These are phyloP conservation scores for Pterobdella sp. DNA, from an alignment of 2,888 invertebrate genomes.

Conservation along the genomic window DNA sequence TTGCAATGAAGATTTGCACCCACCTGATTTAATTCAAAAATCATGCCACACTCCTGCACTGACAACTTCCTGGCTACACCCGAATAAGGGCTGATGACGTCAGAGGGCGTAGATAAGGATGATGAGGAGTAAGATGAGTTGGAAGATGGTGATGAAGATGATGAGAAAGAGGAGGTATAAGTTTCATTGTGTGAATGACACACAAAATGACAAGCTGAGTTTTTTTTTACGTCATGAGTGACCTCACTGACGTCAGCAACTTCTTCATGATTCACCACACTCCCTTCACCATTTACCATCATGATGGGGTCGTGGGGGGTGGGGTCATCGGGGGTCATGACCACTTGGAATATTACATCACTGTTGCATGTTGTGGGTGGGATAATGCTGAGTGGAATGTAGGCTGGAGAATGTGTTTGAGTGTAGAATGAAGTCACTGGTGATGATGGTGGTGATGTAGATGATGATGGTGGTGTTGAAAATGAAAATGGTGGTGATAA, in stretches of 20 bases:
- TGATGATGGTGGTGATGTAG: not conserved
- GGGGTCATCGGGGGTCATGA: not conserved
- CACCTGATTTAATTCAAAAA: constrained; percentile 31
- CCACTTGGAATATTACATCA: no score
- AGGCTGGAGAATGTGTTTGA: no score
- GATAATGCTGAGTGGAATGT: no score
- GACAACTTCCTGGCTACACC: constrained; percentile 26
- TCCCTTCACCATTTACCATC: not conserved
- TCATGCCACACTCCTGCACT: constrained; percentile 30
- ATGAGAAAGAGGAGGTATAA: not conserved
- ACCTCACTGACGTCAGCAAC: no score
- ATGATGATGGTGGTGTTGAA: constrained; percentile 2
- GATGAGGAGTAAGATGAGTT: not conserved
- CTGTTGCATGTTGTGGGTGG: no score
- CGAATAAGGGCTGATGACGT: no score
- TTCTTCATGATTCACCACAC: no score
- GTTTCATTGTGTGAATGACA: no score
- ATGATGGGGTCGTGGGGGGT: not conserved
- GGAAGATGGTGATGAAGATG: not conserved
- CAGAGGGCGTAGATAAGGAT: not conserved
- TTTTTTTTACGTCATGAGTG: no score
- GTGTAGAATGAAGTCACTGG: no score
- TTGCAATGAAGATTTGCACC: not conserved
- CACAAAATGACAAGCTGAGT: no score
- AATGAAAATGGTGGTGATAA: constrained; percentile 13